Conservation (phyloP, 2,113 vertebrate species). For the Charina bottae region DNA sequence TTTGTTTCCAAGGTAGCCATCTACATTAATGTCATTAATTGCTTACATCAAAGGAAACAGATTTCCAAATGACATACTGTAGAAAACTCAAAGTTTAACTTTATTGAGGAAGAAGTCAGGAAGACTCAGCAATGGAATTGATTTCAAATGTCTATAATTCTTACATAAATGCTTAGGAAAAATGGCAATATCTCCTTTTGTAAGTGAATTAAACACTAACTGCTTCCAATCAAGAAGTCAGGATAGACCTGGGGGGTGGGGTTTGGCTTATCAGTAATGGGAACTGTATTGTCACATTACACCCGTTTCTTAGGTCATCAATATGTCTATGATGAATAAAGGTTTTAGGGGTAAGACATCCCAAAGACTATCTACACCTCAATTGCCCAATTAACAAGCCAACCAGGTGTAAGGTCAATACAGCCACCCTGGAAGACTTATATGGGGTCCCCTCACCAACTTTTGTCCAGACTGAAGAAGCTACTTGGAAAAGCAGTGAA, state of each 20-base stretch:
- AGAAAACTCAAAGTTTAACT: not conserved
- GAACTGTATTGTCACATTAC: not conserved
- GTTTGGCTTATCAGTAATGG: not conserved
- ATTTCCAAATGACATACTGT: not conserved
- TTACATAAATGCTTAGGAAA: not conserved
- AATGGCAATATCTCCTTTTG: not conserved
- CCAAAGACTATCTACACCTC: too few relatives aligned
- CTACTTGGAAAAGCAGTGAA: too few relatives aligned
- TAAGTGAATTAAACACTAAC: not conserved
- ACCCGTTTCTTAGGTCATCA: not conserved
- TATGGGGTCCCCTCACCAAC: too few relatives aligned
- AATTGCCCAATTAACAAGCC: too few relatives aligned
- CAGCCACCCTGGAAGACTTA: too few relatives aligned
- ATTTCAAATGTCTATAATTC: not conserved
- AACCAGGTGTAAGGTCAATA: too few relatives aligned
- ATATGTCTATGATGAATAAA: too few relatives aligned
- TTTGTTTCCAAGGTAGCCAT: not conserved
- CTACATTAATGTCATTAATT: not conserved
- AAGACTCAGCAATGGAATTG: not conserved
- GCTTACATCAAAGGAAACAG: not conserved
- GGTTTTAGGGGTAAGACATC: too few relatives aligned
- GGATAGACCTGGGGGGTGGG: not conserved
- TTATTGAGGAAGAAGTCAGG: not conserved
- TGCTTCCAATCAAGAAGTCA: not conserved
- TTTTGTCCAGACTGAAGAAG: too few relatives aligned